These are phyloP conservation scores for Megaceryle alcyon DNA, from an alignment of 2,797 vertebrate species.

Conservation along the genomic window DNA sequence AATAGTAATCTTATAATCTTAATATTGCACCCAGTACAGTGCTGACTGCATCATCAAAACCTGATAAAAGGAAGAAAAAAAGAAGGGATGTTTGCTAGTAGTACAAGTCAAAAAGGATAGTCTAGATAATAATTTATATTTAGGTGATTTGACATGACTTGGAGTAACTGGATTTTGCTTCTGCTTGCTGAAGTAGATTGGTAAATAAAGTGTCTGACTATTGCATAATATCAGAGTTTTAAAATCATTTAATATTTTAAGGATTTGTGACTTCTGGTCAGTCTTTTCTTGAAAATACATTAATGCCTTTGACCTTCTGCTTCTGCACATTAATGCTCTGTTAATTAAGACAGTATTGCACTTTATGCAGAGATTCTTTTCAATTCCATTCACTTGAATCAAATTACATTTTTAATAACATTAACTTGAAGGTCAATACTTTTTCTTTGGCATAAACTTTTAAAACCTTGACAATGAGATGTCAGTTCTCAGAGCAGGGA, in stretches of 20 bases:
- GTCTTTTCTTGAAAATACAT: conserved; percentile 39
- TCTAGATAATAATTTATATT: not conserved
- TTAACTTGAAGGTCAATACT: conserved; percentile 69
- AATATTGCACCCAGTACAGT: not conserved
- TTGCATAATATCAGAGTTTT: not conserved
- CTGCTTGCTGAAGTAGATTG: not conserved
- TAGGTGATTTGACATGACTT: not conserved
- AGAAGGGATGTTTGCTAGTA: not conserved
- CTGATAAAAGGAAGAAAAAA: not conserved
- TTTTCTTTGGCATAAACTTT: conserved; percentile 50
- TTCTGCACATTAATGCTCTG: conserved; percentile 67
- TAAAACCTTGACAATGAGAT: conserved; percentile 34
- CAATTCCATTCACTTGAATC: conserved; percentile 54
- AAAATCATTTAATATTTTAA: conserved; percentile 42
- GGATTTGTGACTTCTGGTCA: conserved; percentile 47
- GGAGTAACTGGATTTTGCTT: not conserved
- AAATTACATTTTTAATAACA: conserved; percentile 61
- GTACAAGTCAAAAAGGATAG: not conserved
- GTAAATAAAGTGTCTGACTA: not conserved
- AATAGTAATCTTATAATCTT: not conserved
- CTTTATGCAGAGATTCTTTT: conserved; percentile 60
- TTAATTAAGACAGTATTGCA: conserved; percentile 71
- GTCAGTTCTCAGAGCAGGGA: conserved; percentile 7
- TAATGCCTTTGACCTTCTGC: conserved; percentile 68
- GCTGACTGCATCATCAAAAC: not conserved